phyloP scores from a whole-genome alignment of 2,888 invertebrate genomes.

The Xanthorhoe spadicearia region DNA sequence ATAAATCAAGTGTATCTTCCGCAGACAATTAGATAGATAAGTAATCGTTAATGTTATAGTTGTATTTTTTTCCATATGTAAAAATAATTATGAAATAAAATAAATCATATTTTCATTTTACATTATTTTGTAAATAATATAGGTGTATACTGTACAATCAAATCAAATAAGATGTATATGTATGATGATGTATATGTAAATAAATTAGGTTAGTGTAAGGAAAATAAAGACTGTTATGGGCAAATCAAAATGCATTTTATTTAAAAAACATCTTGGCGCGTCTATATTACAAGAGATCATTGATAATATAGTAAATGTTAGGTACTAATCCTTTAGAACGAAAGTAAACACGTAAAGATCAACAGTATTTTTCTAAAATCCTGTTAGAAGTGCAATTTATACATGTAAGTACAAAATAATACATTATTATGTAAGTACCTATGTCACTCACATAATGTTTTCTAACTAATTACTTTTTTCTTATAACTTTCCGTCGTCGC shows the following conservation, averaged over 20 bases:
- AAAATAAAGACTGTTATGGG: slow-evolving; percentile 82
- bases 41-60: not conserved
- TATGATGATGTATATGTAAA: slow-evolving; percentile 44
- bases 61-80: not conserved
- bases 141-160: too few relatives aligned
- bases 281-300: not conserved
- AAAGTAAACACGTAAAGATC: not conserved
- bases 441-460: not conserved
- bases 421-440: not conserved
- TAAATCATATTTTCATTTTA: slow-evolving; percentile 1
- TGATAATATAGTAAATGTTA: not conserved
- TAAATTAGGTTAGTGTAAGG: slow-evolving; percentile 65
- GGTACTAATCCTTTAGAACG: not conserved
- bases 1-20: not conserved
- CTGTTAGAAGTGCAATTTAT: not conserved
- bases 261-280: slow-evolving; percentile 17
- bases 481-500: slow-evolving; percentile 65
- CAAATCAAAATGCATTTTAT: slow-evolving; percentile 52
- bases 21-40: not conserved
- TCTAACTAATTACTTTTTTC: slow-evolving; percentile 42
- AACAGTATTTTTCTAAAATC: slow-evolving; percentile 3
- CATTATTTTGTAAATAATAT: slow-evolving; percentile 27
- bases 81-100: not conserved
- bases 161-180: slow-evolving; percentile 12
- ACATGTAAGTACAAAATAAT: not conserved